A percentile compares a stretch with the other conserved stretches of the same genome.
phyloP scores from a whole-genome alignment of 2,113 vertebrate species.

The Centropus bengalensis region DNA sequence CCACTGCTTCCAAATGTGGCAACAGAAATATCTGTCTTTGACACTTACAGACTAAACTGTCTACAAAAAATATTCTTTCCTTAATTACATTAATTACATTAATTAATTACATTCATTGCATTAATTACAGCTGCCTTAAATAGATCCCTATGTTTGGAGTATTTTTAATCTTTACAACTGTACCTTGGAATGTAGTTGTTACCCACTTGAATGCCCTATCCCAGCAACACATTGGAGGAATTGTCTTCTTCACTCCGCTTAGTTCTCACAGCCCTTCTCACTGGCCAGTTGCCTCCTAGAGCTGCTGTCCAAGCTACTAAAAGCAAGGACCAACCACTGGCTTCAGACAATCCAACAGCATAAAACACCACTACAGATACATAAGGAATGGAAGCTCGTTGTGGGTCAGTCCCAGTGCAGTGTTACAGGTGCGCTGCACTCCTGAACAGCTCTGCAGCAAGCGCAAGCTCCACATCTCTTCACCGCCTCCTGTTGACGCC shows the following conservation, averaged over 20 bases:
- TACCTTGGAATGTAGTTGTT: background rate
- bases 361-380: background rate
- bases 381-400: background rate
- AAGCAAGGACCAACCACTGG: background rate
- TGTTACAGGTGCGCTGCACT: background rate
- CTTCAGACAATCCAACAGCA: background rate
- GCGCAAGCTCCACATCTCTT: background rate
- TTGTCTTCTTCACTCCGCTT: background rate
- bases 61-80: background rate
- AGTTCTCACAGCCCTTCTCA: background rate
- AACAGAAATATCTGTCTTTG: background rate
- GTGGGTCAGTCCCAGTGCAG: background rate
- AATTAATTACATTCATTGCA: too few relatives aligned
- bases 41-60: background rate
- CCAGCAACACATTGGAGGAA: background rate
- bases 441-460: background rate
- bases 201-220: background rate
- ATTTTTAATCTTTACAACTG: constrained; percentile 19
- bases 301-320: background rate
- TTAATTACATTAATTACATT: background rate
- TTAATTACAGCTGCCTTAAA: constrained; percentile 8
- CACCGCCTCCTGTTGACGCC: background rate
- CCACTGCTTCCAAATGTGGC: background rate
- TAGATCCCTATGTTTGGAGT: background rate
- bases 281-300: background rate